Evolutionary conservation across 2,888 invertebrate genomes (phyloP), one percentile per base, ranked within the genome.

Genomic region (Tubulanus polymorphus): DNA sequence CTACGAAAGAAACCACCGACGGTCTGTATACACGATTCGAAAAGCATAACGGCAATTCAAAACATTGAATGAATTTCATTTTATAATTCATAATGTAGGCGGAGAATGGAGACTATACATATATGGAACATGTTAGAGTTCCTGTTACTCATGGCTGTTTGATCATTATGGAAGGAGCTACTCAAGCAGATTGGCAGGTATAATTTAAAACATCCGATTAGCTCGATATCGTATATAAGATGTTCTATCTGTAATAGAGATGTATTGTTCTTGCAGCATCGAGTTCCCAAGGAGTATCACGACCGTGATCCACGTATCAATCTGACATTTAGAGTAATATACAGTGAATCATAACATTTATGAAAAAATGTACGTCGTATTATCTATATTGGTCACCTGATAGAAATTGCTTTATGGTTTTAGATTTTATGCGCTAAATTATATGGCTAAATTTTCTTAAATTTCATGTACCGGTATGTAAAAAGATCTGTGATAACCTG

Each of bases 131-230:
- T 45, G 60, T 74, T 23, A 67, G 68, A 28, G 65, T 82, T 30
- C 81, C 80, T 18, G 66, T 82, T 20, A 69, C 68, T 5, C 74
- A 76, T 61, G 82, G 82, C 2, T 75, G 79, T 52, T 64, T 82
- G 53, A 60, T 82, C 3, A 70, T 82, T 2, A 82, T 82, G 82
- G 80, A 81, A 61, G 82, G 82, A 2, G 72, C 74, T 18, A 75
- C 75, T 28, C 82, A 82, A 61, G 68, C 72, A 18, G 81, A 82
- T 59, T 82, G 82, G 82, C 78, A 78, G 75, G 79, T 79, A 61
- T 52, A 55, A 37, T 5, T 20, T n/a, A 20, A 20, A 15, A 28
- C 28, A 12, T 12, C 29, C 15, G n/a, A 8, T 55, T 28, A 18
- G 30, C 15, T 45, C 26, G 28, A 20, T 46, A 53, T 27, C 37